Evolutionary conservation across 1,140 invertebrate species (phyloP).

Genomic region (Rhopalosiphum padi): DNA sequence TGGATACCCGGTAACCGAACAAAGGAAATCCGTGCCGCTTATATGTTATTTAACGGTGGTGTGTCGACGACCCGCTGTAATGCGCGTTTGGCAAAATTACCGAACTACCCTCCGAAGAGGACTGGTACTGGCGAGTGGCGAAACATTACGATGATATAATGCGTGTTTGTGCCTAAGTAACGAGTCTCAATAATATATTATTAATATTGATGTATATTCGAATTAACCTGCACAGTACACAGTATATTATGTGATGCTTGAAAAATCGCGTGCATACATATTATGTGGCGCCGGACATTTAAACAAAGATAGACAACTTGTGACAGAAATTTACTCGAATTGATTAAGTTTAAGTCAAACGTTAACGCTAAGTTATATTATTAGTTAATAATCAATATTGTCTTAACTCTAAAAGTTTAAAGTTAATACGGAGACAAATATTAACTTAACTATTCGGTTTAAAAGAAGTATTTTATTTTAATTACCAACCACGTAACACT

Average conservation of each 20-base stretch:
- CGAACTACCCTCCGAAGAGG: not conserved
- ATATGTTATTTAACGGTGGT: not conserved
- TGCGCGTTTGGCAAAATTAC: not conserved
- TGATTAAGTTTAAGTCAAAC: not conserved
- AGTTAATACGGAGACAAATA: not conserved
- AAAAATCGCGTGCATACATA: not conserved
- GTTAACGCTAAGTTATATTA: not conserved
- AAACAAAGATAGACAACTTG: not conserved
- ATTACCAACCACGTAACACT: not conserved
- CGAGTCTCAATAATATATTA: no score
- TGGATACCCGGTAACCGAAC: not conserved
- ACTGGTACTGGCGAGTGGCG: not conserved
- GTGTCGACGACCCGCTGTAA: not conserved
- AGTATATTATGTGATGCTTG: not conserved
- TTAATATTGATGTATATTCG: no score
- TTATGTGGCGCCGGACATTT: not conserved
- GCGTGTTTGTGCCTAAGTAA: not conserved
- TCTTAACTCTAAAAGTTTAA: not conserved
- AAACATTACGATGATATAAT: not conserved
- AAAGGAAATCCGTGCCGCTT: not conserved
- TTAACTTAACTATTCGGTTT: no score
- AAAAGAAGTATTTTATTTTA: no score
- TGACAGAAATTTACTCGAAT: not conserved
- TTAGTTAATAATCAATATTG: not conserved
- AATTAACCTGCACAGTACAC: no score